A percentile compares a stretch with the other conserved stretches of the same genome.
Evolutionary conservation across 2,113 vertebrate species (phyloP).

Genomic region (Pangasianodon gigas): DNA sequence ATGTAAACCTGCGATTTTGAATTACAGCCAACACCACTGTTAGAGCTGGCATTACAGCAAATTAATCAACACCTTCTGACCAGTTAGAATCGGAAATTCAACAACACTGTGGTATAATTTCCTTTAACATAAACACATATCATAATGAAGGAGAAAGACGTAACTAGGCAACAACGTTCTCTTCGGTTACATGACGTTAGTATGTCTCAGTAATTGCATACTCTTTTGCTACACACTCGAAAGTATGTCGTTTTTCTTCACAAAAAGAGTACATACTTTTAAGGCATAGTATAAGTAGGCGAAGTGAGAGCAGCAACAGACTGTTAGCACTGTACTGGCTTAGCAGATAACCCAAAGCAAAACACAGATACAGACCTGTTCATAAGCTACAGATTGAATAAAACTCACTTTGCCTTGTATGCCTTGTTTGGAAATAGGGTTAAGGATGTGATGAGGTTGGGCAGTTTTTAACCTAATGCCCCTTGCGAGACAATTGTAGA

Average conservation of each 20-base stretch:
- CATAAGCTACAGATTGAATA: background rate
- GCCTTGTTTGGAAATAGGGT: background rate
- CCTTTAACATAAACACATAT: background rate
- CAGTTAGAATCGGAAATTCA: background rate
- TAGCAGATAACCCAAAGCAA: background rate
- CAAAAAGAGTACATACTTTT: too few species aligned
- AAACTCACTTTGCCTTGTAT: background rate
- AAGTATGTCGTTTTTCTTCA: too few species aligned
- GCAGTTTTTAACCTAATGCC: slow-evolving; percentile 17
- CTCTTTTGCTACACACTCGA: too few species aligned
- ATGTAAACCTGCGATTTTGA: background rate
- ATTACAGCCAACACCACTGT: background rate
- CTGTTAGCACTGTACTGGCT: background rate
- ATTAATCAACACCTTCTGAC: background rate
- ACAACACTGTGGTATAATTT: background rate
- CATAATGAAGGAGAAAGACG: too few species aligned
- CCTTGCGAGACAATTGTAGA: background rate
- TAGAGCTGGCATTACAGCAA: background rate
- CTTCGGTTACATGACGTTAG: too few species aligned
- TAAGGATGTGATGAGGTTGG: background rate
- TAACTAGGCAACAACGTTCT: too few species aligned
- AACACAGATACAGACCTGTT: background rate
- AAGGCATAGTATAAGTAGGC: too few species aligned
- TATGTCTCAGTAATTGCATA: too few species aligned
- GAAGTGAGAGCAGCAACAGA: background rate